Percentiles rank a stretch among this genome's conserved stretches.
Conservation (phyloP, 2,888 invertebrate species). For the Polia nebulosa region DNA sequence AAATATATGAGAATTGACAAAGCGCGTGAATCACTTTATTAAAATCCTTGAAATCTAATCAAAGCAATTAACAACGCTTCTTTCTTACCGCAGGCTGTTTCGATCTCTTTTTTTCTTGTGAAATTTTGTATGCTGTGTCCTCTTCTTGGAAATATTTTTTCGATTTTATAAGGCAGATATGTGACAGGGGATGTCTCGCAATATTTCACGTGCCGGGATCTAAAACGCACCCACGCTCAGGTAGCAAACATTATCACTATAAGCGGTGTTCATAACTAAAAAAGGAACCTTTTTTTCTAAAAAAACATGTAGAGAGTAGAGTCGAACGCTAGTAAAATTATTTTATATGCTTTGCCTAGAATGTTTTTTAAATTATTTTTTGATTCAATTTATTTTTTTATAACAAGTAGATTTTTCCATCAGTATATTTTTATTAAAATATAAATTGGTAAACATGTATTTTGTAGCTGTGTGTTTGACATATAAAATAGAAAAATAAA, state of each 20-base stretch:
- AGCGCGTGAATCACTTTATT: slow-evolving; percentile 88
- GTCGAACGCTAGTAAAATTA: slow-evolving; percentile 45
- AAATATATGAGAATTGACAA: slow-evolving; percentile 88
- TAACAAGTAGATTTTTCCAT: not conserved
- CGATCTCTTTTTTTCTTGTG: slow-evolving; percentile 68
- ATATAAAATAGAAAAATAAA: not conserved
- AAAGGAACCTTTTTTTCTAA: slow-evolving; percentile 70
- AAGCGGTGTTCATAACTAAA: slow-evolving; percentile 85
- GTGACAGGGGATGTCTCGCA: slow-evolving; percentile 89
- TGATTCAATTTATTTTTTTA: not conserved
- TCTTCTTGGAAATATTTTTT: slow-evolving; percentile 70
- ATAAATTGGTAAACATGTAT: not conserved
- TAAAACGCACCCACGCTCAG: slow-evolving; percentile 88
- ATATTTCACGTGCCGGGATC: slow-evolving; percentile 86
- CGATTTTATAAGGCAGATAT: slow-evolving; percentile 81
- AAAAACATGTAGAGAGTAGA: slow-evolving; percentile 66
- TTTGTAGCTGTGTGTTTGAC: not conserved
- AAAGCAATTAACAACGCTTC: slow-evolving; percentile 88
- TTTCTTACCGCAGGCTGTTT: slow-evolving; percentile 70
- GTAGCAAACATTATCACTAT: slow-evolving; percentile 90
- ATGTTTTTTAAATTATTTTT: no score
- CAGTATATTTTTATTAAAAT: not conserved
- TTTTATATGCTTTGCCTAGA: not conserved
- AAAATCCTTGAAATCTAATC: slow-evolving; percentile 91
- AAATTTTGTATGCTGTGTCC: slow-evolving; percentile 64